These are phyloP conservation scores for Leptothorax acervorum DNA, from an alignment of 2,888 invertebrate genomes.

Conservation along the genomic window DNA sequence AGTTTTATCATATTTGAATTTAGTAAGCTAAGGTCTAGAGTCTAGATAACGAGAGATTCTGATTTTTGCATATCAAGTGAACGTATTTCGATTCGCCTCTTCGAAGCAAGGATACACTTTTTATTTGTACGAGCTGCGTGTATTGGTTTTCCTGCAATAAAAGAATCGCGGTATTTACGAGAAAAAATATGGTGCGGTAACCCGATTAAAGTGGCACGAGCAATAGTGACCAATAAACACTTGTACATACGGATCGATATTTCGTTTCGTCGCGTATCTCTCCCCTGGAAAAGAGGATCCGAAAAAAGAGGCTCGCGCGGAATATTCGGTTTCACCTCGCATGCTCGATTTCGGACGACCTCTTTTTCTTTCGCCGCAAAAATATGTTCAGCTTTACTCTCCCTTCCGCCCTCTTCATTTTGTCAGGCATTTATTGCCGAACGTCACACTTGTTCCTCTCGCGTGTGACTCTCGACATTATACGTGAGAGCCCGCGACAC, in stretches of 20 bases:
- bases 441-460: not conserved
- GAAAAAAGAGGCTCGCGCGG: not conserved
- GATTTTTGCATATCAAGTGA: not conserved
- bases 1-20: not conserved
- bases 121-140: slow-evolving; percentile 4
- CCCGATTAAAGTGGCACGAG: slow-evolving; percentile 29
- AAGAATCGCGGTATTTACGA: slow-evolving; percentile 25
- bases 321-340: not conserved
- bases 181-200: slow-evolving; percentile 36
- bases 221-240: slow-evolving; percentile 32
- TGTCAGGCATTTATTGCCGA: slow-evolving; percentile 35
- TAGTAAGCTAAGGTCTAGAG: not conserved
- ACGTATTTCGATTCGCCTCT: not conserved
- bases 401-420: slow-evolving; percentile 3
- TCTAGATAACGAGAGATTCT: not conserved
- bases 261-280: slow-evolving; percentile 10
- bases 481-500: not conserved
- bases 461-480: slow-evolving; percentile 10
- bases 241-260: slow-evolving; percentile 35
- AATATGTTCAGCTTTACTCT: slow-evolving; percentile 13
- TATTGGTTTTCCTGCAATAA: slow-evolving; percentile 24
- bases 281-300: not conserved
- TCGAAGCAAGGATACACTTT: not conserved
- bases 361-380: slow-evolving; percentile 2
- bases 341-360: not conserved